phyloP scores from a whole-genome alignment of 2,888 invertebrate species.

The Panzeria rudis region DNA sequence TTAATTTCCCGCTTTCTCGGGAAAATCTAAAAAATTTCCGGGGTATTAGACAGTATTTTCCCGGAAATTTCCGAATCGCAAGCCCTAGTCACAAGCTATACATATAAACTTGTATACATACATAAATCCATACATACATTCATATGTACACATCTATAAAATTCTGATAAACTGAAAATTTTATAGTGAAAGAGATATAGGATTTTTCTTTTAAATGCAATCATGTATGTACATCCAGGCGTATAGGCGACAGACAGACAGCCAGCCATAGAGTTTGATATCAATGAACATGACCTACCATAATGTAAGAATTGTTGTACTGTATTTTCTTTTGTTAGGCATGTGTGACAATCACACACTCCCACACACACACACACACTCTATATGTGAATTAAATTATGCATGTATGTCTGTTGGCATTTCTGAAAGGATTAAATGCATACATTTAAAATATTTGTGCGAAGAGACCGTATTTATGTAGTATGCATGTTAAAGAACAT shows the following conservation, averaged over 20 bases:
- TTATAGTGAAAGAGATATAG: constrained; percentile 1
- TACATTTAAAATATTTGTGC: neutral
- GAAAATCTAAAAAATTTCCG: too few relatives aligned
- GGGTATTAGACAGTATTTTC: too few relatives aligned
- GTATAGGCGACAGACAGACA: neutral
- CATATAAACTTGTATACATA: neutral
- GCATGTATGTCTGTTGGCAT: neutral
- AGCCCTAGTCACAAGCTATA: constrained; percentile 3
- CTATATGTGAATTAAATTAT: constrained; percentile 52
- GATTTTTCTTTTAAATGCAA: neutral
- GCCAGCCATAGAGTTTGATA: constrained; percentile 41
- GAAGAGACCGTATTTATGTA: constrained; percentile 25
- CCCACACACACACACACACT: neutral
- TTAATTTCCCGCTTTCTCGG: too few relatives aligned
- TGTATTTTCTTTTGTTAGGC: constrained; percentile 44
- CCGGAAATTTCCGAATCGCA: too few relatives aligned
- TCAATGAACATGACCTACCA: constrained; percentile 72
- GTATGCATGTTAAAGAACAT: constrained; percentile 28
- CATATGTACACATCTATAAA: neutral
- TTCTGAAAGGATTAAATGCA: constrained; percentile 52
- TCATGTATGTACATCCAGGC: neutral
- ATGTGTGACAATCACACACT: constrained; percentile 18
- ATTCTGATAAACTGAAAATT: neutral
- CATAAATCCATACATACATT: neutral
- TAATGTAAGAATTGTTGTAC: constrained; percentile 56